Evolutionary conservation across 2,888 invertebrate genomes (phyloP).

Genomic region (Ophraella communa): DNA sequence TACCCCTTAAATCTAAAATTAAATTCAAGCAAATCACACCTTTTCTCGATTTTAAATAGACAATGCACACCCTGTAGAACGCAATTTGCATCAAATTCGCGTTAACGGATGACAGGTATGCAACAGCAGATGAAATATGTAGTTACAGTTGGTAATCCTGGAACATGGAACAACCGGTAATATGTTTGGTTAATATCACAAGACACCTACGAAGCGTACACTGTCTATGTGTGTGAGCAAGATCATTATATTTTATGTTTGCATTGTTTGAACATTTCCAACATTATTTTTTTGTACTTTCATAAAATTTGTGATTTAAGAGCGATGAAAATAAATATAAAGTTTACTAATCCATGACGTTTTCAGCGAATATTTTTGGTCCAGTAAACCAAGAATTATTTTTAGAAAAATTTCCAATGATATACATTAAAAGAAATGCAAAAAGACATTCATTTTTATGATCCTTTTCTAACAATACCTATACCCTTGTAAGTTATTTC

Average conservation of each 20-base stretch:
- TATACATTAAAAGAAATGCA: no score
- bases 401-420: no score
- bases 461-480: no score
- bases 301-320: neutral
- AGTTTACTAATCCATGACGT: no score
- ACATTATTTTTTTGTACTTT: neutral
- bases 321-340: neutral
- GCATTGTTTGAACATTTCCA: slow-evolving; percentile 8
- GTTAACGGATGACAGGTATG: slow-evolving; percentile 28
- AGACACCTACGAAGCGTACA: slow-evolving; percentile 20
- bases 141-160: slow-evolving; percentile 36
- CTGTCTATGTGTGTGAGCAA: no score
- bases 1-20: no score
- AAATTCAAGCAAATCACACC: no score
- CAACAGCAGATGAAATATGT: slow-evolving; percentile 29
- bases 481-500: no score
- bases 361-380: no score
- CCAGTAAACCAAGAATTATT: no score
- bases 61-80: slow-evolving; percentile 17
- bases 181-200: slow-evolving; percentile 27
- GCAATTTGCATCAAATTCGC: slow-evolving; percentile 36
- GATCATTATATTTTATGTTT: slow-evolving; percentile 22
- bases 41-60: no score
- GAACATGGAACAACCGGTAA: slow-evolving; percentile 31
- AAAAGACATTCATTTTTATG: no score